Conservation (phyloP, 1,140 invertebrate species). For the Papilio aristodemus region DNA sequence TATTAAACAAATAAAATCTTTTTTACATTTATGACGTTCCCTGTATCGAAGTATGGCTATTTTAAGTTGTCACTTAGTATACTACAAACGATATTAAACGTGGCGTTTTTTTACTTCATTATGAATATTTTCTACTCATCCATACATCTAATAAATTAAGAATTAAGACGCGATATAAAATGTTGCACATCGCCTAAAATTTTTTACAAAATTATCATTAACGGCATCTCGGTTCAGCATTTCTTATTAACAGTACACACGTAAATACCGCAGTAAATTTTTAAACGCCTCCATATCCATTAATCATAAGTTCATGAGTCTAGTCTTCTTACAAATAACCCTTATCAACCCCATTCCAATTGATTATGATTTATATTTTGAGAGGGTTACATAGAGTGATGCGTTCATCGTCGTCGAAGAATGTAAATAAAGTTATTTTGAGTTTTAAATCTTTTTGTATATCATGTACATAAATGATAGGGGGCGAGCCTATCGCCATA, state of each 20-base stretch:
- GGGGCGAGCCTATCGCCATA: no score
- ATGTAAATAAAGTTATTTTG: slow-evolving; percentile 5
- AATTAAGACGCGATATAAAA: no score
- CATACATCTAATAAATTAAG: no score
- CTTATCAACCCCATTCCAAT: slow-evolving; percentile 23
- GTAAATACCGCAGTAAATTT: not conserved
- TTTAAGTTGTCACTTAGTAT: no score
- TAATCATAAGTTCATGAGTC: slow-evolving; percentile 17
- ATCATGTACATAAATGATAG: no score
- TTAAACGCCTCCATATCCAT: slow-evolving; percentile 4
- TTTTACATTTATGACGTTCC: not conserved
- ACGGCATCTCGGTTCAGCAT: not conserved
- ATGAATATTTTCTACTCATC: no score
- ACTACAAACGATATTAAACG: no score
- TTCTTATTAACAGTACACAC: not conserved
- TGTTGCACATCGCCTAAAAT: no score
- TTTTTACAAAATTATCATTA: no score
- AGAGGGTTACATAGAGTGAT: not conserved
- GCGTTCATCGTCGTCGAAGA: slow-evolving; percentile 2
- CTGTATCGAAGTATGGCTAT: not conserved
- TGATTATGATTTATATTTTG: slow-evolving; percentile 23
- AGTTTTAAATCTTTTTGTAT: not conserved
- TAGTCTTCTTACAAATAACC: slow-evolving; percentile 25
- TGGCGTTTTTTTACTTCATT: no score
- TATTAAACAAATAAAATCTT: not conserved